Base-by-base conservation (phyloP, 2,888 invertebrate species). In the Microctonus hyperodae region DNA sequence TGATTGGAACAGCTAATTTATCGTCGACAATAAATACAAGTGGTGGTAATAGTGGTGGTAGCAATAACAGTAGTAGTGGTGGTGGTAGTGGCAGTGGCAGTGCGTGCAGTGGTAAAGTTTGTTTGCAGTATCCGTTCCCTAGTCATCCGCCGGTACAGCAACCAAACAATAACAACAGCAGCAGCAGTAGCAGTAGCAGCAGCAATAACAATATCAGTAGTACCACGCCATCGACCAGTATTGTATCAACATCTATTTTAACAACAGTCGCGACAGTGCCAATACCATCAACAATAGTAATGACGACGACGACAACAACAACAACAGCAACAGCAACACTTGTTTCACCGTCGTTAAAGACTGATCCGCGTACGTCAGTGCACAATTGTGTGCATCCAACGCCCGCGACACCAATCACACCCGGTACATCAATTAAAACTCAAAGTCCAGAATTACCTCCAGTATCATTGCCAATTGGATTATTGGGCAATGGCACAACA, bases 51-150 rank as follows among this genome's bases (percentile, higher is more conserved):
- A 61, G 35, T 69, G n/a, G n/a, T n/a, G n/a, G n/a, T n/a, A n/a
- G n/a, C n/a, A n/a, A n/a, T n/a, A 65, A 69, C 53, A 68, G 74
- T 25, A n/a, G n/a, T n/a, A n/a, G n/a, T n/a, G n/a, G n/a, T n/a
- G n/a, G n/a, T n/a, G n/a, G n/a, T n/a, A n/a, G n/a, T n/a, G n/a
- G n/a, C n/a, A n/a, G n/a, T n/a, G n/a, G n/a, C n/a, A 75, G 84
- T 76, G 65, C 77, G 70, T 73, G 85, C 76, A 67, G 87, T 80
- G 80, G 86, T 77, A 87, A 90, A 83, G 83, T 83, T 64, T 87
- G 89, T 72, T 86, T 91, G 73, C 93, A 91, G 83, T 93, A 91
- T 85, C 93, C 92, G 58, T 92, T 92, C 85, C 92, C 92, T 73
- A 90, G 90, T 81, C 92, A 92, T 84, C 92, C 91, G 76, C 91